phyloP scores from a whole-genome alignment of 2,113 vertebrate species.

The Lynx canadensis region DNA sequence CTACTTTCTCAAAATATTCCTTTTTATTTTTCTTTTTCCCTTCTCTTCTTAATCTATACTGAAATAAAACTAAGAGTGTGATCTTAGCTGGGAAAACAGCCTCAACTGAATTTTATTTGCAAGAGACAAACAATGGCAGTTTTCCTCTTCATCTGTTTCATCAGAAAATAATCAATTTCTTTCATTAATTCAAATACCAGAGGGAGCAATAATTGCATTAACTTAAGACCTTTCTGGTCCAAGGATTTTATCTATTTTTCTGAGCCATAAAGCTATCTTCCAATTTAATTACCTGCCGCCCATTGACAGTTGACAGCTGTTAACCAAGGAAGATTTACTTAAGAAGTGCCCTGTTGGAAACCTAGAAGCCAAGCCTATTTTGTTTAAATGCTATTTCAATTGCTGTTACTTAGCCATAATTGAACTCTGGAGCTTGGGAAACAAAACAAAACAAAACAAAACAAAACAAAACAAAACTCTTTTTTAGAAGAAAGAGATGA shows the following conservation, averaged over 20 bases:
- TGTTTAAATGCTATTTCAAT: slow-evolving; percentile 62
- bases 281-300: slow-evolving; percentile 69
- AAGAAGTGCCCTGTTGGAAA: background rate
- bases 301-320: slow-evolving; percentile 65
- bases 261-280: slow-evolving; percentile 63
- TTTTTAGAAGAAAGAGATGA: slow-evolving; percentile 3
- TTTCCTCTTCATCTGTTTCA: slow-evolving; percentile 22
- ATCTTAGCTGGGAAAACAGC: background rate
- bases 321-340: slow-evolving; percentile 57
- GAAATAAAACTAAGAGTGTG: background rate
- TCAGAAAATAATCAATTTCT: slow-evolving; percentile 48
- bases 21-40: background rate
- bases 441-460: background rate
- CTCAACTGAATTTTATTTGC: background rate
- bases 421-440: background rate
- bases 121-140: background rate
- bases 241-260: slow-evolving; percentile 56
- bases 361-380: background rate
- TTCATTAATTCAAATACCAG: slow-evolving; percentile 36
- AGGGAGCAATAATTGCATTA: slow-evolving; percentile 21
- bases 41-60: background rate
- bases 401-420: slow-evolving; percentile 13
- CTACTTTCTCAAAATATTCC: background rate
- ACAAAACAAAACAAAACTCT: background rate
- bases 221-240: slow-evolving; percentile 43